Evolutionary conservation across 2,113 vertebrate species (phyloP).

Genomic region (Pseudorectes ferrugineus): DNA sequence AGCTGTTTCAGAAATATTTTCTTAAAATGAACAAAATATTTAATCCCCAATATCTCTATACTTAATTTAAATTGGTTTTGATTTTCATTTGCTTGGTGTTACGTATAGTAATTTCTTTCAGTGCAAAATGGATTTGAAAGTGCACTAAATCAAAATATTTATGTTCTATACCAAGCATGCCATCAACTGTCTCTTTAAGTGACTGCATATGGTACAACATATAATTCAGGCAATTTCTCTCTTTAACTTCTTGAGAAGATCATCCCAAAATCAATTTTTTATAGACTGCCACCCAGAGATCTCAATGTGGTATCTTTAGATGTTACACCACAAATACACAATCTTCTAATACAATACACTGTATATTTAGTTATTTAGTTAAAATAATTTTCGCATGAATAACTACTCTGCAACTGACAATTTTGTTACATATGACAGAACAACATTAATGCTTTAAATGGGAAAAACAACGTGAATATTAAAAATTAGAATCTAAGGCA

Average conservation of each 20-base stretch:
- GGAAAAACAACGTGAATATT: neutral
- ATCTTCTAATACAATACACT: neutral
- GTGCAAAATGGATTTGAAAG: neutral
- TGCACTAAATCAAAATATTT: neutral
- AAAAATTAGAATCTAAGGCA: neutral
- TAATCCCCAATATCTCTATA: neutral
- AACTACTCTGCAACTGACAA: neutral
- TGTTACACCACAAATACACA: neutral
- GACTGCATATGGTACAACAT: neutral
- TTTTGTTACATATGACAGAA: neutral
- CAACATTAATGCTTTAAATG: neutral
- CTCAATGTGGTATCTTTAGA: neutral
- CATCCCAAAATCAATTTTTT: neutral
- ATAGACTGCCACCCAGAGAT: neutral
- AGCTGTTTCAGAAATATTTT: neutral
- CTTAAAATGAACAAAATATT: neutral
- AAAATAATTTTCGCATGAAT: neutral
- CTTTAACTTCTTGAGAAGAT: neutral
- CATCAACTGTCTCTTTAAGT: neutral
- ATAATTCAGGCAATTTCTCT: neutral
- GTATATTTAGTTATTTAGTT: neutral
- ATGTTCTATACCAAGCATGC: neutral
- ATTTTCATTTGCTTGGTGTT: neutral
- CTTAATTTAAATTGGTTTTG: neutral
- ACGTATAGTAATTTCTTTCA: neutral